These are phyloP conservation scores for Brachyptera risi DNA, from an alignment of 2,888 invertebrate species.

Conservation along the genomic window DNA sequence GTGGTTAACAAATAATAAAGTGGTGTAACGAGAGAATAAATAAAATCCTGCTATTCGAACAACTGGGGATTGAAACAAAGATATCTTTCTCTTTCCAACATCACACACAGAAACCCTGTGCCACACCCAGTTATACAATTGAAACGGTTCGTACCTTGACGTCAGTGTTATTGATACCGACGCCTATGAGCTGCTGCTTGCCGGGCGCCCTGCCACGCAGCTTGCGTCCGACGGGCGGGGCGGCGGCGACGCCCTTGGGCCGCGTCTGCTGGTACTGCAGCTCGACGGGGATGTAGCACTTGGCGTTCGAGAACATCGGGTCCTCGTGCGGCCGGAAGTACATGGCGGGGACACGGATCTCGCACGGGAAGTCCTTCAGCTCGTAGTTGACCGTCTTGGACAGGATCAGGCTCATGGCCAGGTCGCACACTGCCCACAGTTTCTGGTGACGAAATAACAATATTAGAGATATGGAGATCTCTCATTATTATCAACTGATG, in stretches of 20 bases:
- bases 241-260: constrained; percentile 45
- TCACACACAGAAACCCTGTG: no score
- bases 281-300: constrained; percentile 76
- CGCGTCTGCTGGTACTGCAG: constrained; percentile 52
- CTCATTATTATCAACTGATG: no score
- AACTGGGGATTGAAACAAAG: no score
- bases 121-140: neutral
- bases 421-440: constrained; percentile 95
- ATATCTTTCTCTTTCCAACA: no score
- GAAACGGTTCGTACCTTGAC: constrained; percentile 52
- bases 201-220: constrained; percentile 42
- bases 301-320: constrained; percentile 62
- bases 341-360: constrained; percentile 85
- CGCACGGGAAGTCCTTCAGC: constrained; percentile 82
- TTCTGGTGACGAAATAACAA: constrained; percentile 58
- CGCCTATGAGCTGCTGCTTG: constrained; percentile 50
- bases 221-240: constrained; percentile 40
- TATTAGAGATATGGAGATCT: constrained; percentile 12
- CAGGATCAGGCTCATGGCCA: constrained; percentile 86
- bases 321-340: constrained; percentile 73
- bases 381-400: constrained; percentile 84
- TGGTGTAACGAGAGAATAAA: no score
- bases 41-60: no score
- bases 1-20: no score
- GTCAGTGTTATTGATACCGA: constrained; percentile 56